phyloP scores from a whole-genome alignment of 2,888 invertebrate species.

The Imbricaverruca yamaguchii region DNA sequence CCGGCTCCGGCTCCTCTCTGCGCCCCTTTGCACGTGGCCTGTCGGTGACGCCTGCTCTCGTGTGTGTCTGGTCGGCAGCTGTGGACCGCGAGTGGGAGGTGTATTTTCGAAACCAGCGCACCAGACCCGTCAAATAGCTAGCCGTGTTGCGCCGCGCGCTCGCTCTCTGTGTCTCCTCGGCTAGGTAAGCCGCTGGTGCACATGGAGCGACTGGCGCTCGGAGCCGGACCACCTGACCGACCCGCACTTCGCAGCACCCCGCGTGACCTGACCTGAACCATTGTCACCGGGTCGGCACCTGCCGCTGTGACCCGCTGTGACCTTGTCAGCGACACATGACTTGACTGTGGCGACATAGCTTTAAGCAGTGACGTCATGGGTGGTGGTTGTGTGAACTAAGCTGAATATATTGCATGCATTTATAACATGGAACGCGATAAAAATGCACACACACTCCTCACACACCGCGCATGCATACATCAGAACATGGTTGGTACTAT shows the following conservation, averaged over 20 bases:
- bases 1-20: no score
- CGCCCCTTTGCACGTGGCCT: no score
- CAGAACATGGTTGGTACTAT: no score
- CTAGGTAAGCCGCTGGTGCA: not conserved
- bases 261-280: not conserved
- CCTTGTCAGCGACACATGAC: not conserved
- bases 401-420: no score
- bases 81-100: conserved; percentile 2
- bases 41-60: not conserved
- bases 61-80: not conserved
- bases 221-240: no score
- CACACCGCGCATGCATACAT: no score
- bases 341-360: not conserved
- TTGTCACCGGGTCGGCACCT: not conserved
- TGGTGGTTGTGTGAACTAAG: no score
- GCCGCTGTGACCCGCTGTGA: not conserved
- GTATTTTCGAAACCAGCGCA: not conserved
- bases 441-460: no score
- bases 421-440: no score
- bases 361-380: no score
- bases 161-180: not conserved
- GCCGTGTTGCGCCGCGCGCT: not conserved
- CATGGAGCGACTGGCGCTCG: no score
- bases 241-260: not conserved
- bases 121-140: not conserved